These are phyloP conservation scores for Ovis aries DNA, from an alignment of 2,113 vertebrate species.

Conservation along the genomic window ARS-UI_Ramb_v3.0 NC_056055.1:239030501-239031000, in stretches of 20 bases:
- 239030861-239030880: not conserved
- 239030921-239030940: not conserved
- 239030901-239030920: not conserved
- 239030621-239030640: not conserved
- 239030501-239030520: not conserved
- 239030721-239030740: not conserved
- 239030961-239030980: not conserved
- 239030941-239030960: not conserved
- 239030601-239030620: not conserved
- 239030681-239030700: not conserved
- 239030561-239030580: not conserved
- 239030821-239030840: conserved; percentile 26
- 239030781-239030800: conserved; percentile 1
- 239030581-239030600: not conserved
- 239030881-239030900: not conserved
- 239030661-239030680: not conserved
- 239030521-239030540: not conserved
- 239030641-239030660: not conserved
- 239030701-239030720: not conserved
- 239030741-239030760: not conserved
- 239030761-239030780: not conserved
- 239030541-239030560: not conserved
- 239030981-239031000: not conserved
- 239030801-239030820: not conserved
- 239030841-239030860: not conserved